A percentile compares a stretch with the other conserved stretches of the same genome.
Evolutionary conservation across 2,113 vertebrate species (phyloP).

Genomic region (Zosterops lateralis): DNA sequence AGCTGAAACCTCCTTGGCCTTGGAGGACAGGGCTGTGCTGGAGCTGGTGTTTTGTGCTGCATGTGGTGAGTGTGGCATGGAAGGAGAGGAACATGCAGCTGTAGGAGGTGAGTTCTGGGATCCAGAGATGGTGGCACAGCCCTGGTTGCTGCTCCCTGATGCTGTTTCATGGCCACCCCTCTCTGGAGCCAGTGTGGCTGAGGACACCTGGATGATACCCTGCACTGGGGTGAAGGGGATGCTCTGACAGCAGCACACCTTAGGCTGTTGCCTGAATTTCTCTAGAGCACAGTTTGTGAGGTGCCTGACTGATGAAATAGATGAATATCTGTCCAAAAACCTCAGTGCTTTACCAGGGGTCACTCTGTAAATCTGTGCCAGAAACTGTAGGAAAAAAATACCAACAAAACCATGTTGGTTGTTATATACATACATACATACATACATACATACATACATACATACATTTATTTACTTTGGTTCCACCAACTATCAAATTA

Average conservation of each 20-base stretch:
- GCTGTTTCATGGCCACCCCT: not conserved
- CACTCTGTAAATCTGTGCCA: not conserved
- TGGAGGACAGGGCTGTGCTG: not conserved
- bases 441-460: no score
- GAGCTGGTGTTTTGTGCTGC: not conserved
- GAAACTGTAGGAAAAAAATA: not conserved
- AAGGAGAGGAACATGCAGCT: not conserved
- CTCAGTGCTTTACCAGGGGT: not conserved
- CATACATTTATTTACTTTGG: accelerated
- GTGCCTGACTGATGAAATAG: not conserved
- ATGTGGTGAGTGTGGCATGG: not conserved
- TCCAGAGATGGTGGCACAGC: not conserved
- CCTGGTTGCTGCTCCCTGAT: not conserved
- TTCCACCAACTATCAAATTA: not conserved
- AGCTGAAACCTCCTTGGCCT: not conserved
- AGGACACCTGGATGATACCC: not conserved
- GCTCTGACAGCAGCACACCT: not conserved
- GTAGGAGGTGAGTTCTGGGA: not conserved
- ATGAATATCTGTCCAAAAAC: not conserved
- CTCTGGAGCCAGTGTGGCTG: accelerated
- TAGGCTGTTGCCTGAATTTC: not conserved
- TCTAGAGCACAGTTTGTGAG: not conserved
- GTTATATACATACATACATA: not conserved
- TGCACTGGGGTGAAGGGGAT: not conserved
- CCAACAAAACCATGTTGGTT: not conserved